Conservation (phyloP, 2,888 invertebrate genomes). For the Macropis europaea region DNA sequence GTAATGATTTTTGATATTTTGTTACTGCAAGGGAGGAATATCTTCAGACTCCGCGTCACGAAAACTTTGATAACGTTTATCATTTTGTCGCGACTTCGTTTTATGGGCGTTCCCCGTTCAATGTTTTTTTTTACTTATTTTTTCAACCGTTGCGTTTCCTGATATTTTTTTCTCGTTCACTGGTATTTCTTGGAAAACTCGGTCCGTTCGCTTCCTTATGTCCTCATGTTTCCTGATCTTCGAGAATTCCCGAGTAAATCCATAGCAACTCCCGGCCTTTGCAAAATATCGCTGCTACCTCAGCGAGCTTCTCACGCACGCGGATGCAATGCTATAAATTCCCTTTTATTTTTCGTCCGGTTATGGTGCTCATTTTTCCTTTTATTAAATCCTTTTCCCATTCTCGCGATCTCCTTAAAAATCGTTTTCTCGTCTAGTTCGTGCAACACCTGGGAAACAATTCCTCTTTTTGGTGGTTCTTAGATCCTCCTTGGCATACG, state of each 20-base stretch:
- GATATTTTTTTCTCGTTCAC: neutral
- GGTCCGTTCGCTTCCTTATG: neutral
- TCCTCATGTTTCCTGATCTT: neutral
- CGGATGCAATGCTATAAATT: constrained; percentile 40
- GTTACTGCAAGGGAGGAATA: too few relatives aligned
- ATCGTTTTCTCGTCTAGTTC: constrained; percentile 35
- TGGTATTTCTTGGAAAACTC: neutral
- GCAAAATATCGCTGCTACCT: constrained; percentile 35
- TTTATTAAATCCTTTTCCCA: constrained; percentile 45
- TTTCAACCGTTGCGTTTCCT: neutral
- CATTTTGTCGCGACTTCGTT: too few relatives aligned
- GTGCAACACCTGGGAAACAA: constrained; percentile 45
- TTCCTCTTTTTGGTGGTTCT: constrained; percentile 34
- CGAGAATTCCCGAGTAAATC: neutral
- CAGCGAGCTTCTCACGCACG: constrained; percentile 28
- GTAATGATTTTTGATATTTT: too few relatives aligned
- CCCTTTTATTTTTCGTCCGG: constrained; percentile 42
- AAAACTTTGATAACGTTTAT: too few relatives aligned
- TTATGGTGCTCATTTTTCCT: constrained; percentile 43
- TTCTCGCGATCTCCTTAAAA: constrained; percentile 44
- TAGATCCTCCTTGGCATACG: constrained; percentile 5
- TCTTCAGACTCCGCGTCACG: too few relatives aligned
- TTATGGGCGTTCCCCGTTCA: too few relatives aligned
- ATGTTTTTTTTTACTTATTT: too few relatives aligned
- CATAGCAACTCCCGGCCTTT: constrained; percentile 17